A percentile compares a stretch with the other conserved stretches of the same genome.
These are phyloP conservation scores for Psilopogon haemacephalus DNA, from an alignment of 2,113 vertebrate genomes.

Conservation along the genomic window DNA sequence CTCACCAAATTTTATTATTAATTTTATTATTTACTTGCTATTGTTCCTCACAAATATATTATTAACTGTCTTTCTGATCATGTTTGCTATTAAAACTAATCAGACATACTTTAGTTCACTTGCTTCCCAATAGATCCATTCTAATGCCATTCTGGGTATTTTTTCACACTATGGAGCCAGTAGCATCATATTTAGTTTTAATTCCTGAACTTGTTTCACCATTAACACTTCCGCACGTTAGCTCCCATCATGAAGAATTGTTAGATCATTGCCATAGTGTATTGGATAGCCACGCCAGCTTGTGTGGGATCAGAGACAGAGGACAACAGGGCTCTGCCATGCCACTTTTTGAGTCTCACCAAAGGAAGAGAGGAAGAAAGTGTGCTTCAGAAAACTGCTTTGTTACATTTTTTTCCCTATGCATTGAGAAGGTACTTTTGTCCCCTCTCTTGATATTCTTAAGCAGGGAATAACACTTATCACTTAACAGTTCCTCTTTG, in stretches of 20 bases:
- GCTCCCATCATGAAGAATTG: background rate
- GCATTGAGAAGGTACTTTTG: background rate
- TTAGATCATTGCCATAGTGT: background rate
- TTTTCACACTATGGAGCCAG: background rate
- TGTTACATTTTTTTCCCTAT: background rate
- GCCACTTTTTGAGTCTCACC: background rate
- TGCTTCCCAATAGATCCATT: background rate
- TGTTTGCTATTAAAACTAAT: background rate
- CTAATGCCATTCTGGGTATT: background rate
- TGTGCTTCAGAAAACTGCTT: background rate
- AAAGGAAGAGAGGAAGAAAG: background rate
- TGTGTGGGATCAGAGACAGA: background rate
- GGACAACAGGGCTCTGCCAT: fast-evolving
- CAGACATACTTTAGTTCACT: background rate
- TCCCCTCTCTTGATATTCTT: background rate
- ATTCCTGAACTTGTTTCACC: background rate
- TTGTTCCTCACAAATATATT: background rate
- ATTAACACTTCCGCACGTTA: background rate
- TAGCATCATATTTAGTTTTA: background rate
- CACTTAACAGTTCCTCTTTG: background rate
- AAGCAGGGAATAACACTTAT: background rate
- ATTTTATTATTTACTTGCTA: background rate
- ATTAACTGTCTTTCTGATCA: background rate
- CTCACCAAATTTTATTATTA: background rate
- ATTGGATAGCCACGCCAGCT: fast-evolving